Percentiles rank a stretch among this genome's conserved stretches.
Conservation (phyloP, 2,888 invertebrate genomes). For the Thymelicus lineola region DNA sequence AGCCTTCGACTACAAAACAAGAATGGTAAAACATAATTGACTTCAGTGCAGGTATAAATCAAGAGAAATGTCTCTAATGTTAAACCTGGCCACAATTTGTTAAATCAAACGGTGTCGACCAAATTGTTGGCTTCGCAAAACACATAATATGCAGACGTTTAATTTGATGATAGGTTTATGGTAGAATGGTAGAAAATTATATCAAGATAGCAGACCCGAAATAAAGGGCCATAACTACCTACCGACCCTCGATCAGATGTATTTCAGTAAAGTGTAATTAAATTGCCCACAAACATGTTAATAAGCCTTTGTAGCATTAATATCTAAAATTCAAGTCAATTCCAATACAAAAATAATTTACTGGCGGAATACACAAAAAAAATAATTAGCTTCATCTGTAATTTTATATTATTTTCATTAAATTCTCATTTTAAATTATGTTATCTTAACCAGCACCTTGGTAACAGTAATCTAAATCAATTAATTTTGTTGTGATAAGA, state of each 20-base stretch:
- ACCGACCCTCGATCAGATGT: constrained; percentile 31
- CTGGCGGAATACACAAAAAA: too few species aligned
- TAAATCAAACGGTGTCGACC: constrained; percentile 70
- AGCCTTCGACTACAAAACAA: constrained; percentile 8
- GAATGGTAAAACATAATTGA: constrained; percentile 30
- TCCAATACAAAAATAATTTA: too few species aligned
- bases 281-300: constrained; percentile 27
- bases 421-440: too few species aligned
- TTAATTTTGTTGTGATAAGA: too few species aligned
- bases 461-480: too few species aligned
- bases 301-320: too few species aligned
- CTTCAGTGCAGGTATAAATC: constrained; percentile 53
- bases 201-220: constrained; percentile 75
- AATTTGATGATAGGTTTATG: constrained; percentile 74
- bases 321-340: too few species aligned
- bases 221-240: constrained; percentile 63
- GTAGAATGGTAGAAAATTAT: constrained; percentile 68
- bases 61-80: constrained; percentile 56
- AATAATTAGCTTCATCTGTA: too few species aligned
- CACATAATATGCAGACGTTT: constrained; percentile 78
- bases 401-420: too few species aligned
- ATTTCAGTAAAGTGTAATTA: constrained; percentile 67
- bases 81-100: constrained; percentile 56
- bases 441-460: too few species aligned
- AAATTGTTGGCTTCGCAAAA: constrained; percentile 76